Percentiles rank a stretch among this genome's conserved stretches.
Conservation (phyloP, 1,140 invertebrate genomes). For the Notospermus geniculatus region DNA sequence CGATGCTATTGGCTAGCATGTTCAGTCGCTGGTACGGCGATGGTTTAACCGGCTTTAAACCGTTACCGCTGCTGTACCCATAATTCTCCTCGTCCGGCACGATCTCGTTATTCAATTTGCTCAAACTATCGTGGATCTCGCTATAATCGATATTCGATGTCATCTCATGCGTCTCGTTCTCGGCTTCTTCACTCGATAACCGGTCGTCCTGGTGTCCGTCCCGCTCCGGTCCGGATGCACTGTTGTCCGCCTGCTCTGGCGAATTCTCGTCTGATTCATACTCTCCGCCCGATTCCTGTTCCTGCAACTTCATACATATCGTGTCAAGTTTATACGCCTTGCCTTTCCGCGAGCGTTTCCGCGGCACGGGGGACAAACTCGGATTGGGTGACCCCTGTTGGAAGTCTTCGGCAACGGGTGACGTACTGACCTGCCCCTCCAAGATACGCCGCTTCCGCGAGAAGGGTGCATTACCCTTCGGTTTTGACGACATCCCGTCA, state of each 20-base stretch:
- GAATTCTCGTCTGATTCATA: slow-evolving; percentile 22
- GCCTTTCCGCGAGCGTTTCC: slow-evolving; percentile 74
- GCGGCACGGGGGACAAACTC: slow-evolving; percentile 24
- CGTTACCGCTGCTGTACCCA: background rate
- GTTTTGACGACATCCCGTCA: slow-evolving; percentile 13
- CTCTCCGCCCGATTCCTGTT: slow-evolving; percentile 29
- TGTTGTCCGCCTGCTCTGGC: slow-evolving; percentile 5
- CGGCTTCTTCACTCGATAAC: slow-evolving; percentile 12
- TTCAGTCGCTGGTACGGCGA: too few relatives aligned
- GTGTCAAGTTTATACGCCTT: slow-evolving; percentile 73
- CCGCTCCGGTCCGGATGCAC: background rate
- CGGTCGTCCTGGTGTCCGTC: background rate
- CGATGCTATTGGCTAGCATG: too few relatives aligned
- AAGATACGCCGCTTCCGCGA: background rate
- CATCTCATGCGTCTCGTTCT: slow-evolving; percentile 7
- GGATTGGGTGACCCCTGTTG: slow-evolving; percentile 22
- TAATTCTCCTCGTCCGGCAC: background rate
- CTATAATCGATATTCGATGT: slow-evolving; percentile 4
- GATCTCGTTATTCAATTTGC: slow-evolving; percentile 8
- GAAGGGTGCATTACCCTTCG: background rate
- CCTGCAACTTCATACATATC: slow-evolving; percentile 58
- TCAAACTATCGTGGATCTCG: slow-evolving; percentile 11
- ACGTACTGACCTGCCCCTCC: background rate
- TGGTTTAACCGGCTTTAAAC: slow-evolving; percentile 1
- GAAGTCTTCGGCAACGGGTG: slow-evolving; percentile 5